Base-by-base conservation (phyloP, 2,888 invertebrate species). In the Drosophila phalerata region DNA sequence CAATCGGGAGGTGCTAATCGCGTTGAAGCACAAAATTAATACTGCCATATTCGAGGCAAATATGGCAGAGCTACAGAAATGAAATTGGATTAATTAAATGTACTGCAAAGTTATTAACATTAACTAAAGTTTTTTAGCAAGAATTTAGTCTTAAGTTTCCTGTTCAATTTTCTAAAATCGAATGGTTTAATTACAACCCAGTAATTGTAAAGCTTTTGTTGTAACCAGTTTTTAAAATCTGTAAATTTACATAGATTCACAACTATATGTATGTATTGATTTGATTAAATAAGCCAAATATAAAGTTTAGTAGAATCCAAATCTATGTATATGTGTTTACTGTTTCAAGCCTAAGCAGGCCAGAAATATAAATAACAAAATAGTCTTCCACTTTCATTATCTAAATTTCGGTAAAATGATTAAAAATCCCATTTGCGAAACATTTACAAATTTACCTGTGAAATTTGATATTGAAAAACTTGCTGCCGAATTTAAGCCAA, bases 11-110 rank as follows among this genome's bases (percentile, higher is more conserved):
- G 93, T 94, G 66, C 87, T 94, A 11, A 88, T 94, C 5, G 92
- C 94, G 4, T 93, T 94, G 0, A 94, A 94, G 81, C 94, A 94
- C 82, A 94, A 94, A 85, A 94, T 94, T 66, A 94, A 94, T 80
- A 94, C 94, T 79, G 93, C 94, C 11, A 93, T 94, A 78, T 94
- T 94, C 90, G 94, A 94, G 80, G 94, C 94, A 0, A 94, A 94
- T 90, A 94, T 94, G 94, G 94, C 93, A 15, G 93, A 94, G 86
- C 92, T 94, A 42, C 93, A 91, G 81, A 90, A 91, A 72, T 90
- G 70, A 79, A 55, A 34, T 38, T 48, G 19, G 11, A 57, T 49
- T 17, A 40, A 42, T 49, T 30, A 34, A 53, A 60, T 42, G 40
- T 28, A 34, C 38, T 73, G 48, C 19, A 43, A 64, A 49, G 37